Conservation (phyloP, 2,113 vertebrate genomes). For the Climacteris rufus region DNA sequence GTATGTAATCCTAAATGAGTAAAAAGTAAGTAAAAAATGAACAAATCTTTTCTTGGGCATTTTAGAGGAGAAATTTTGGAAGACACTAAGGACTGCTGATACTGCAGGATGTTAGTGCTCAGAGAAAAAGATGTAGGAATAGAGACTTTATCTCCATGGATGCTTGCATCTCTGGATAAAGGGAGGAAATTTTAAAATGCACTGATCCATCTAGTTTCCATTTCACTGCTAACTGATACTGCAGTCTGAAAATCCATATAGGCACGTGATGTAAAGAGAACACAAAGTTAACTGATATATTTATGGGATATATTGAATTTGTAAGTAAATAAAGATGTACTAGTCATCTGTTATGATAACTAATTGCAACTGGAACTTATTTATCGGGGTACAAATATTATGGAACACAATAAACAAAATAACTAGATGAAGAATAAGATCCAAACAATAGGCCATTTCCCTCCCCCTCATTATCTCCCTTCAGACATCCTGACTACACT, state of each 20-base stretch:
- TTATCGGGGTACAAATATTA: not conserved
- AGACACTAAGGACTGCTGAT: slow-evolving; percentile 25
- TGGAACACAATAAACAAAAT: not conserved
- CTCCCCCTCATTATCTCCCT: slow-evolving; percentile 16
- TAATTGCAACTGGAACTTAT: not conserved
- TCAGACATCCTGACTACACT: slow-evolving; percentile 52
- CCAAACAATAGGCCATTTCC: not conserved
- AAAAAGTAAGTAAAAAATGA: slow-evolving; percentile 41
- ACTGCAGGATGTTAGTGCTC: not conserved
- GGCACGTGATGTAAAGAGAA: not conserved
- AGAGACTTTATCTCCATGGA: not conserved
- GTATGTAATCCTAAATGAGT: slow-evolving; percentile 59
- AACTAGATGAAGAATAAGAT: slow-evolving; percentile 13
- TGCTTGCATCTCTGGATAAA: not conserved
- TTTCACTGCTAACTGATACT: not conserved
- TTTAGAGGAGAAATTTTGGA: slow-evolving; percentile 42
- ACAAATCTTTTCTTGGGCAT: slow-evolving; percentile 29
- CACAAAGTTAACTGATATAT: not conserved
- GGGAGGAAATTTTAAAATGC: not conserved
- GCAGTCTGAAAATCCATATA: not conserved
- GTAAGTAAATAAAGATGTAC: not conserved
- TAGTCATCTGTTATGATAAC: not conserved
- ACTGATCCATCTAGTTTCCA: not conserved
- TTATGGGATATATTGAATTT: not conserved
- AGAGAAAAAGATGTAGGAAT: not conserved